phyloP scores from a whole-genome alignment of 2,797 vertebrate species.

The Toxotes lorentzi region DNA sequence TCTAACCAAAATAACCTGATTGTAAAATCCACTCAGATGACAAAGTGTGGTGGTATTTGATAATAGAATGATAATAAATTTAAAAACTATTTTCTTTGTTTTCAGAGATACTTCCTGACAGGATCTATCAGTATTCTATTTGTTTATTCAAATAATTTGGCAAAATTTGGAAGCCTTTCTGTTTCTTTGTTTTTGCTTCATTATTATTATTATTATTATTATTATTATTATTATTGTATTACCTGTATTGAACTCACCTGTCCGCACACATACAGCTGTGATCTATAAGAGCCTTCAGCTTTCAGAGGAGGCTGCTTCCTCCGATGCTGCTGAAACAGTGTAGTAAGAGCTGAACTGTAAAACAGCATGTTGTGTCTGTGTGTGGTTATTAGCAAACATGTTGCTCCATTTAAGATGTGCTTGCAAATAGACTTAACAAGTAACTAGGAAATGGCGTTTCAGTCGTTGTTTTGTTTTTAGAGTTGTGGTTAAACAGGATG shows the following conservation, averaged over 20 bases:
- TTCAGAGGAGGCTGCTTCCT: neutral
- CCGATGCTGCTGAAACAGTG: neutral
- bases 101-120: constrained; percentile 4
- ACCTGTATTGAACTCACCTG: neutral
- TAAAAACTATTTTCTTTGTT: constrained; percentile 2
- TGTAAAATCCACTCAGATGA: neutral
- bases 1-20: neutral
- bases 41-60: neutral
- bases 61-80: constrained; percentile 5
- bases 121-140: neutral
- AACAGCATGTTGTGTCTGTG: neutral
- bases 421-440: neutral
- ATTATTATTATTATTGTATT: no score
- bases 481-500: neutral
- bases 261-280: neutral
- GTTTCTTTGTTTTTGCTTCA: constrained; percentile 19
- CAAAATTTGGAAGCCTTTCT: neutral
- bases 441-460: neutral
- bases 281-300: constrained; percentile 14
- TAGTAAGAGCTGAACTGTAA: neutral
- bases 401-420: neutral
- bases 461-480: neutral
- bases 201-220: constrained; percentile 15
- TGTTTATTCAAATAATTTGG: neutral
- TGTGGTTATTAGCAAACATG: constrained; percentile 14